Evolutionary conservation across 1,140 invertebrate species (phyloP).

Genomic region (Polypedilum pembai): DNA sequence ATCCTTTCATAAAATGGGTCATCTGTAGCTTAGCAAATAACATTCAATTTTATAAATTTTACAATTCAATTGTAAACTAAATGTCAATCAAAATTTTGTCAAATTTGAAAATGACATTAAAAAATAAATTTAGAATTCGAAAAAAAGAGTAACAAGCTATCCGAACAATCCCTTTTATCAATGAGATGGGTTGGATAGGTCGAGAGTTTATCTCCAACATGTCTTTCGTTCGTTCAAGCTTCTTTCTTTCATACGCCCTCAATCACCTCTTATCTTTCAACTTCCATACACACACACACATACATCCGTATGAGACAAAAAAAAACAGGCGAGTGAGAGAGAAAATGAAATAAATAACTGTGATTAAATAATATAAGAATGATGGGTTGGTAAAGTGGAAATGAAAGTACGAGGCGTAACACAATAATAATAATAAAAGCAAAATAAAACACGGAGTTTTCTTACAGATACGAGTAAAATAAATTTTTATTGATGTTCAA

Average conservation of each 20-base stretch:
- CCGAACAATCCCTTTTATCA: background rate
- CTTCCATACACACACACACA: background rate
- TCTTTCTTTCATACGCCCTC: background rate
- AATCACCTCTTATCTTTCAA: constrained; percentile 16
- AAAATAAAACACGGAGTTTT: background rate
- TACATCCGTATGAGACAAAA: background rate
- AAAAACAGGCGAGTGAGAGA: too few relatives aligned
- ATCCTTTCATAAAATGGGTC: too few relatives aligned
- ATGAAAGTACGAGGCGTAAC: background rate
- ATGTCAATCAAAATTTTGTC: too few relatives aligned
- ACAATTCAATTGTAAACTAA: too few relatives aligned
- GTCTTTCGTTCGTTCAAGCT: background rate
- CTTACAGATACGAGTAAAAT: background rate
- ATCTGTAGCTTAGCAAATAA: too few relatives aligned
- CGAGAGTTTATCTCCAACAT: background rate
- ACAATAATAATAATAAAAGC: background rate
- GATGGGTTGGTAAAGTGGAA: background rate
- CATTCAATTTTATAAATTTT: too few relatives aligned
- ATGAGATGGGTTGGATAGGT: constrained; percentile 17
- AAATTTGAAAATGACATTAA: too few relatives aligned
- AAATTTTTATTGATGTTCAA: background rate
- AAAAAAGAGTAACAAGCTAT: too few relatives aligned
- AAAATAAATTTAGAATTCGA: too few relatives aligned
- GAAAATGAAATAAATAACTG: constrained; percentile 3
- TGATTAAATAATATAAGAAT: constrained; percentile 13